These are phyloP conservation scores for Dasyornis broadbenti DNA, from an alignment of 2,113 vertebrate genomes.

Conservation along the genomic window DNA sequence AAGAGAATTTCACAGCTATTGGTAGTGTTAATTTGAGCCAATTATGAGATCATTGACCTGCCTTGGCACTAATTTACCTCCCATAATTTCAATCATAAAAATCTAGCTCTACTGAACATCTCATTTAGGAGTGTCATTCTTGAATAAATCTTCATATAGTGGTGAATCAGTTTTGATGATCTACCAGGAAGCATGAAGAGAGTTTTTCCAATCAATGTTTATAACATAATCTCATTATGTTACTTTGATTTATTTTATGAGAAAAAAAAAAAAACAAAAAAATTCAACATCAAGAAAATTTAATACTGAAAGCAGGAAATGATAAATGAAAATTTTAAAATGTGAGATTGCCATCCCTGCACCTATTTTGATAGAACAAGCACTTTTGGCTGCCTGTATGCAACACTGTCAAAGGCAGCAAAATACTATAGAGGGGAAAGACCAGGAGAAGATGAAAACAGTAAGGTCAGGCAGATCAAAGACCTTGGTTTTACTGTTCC, in stretches of 20 bases:
- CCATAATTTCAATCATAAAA: background rate
- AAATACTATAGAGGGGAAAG: background rate
- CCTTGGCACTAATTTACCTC: background rate
- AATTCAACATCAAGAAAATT: background rate
- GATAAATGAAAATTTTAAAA: background rate
- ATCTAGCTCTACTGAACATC: background rate
- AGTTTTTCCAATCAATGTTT: background rate
- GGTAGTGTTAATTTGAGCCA: background rate
- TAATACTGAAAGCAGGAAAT: background rate
- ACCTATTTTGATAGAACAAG: background rate
- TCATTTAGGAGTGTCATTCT: background rate
- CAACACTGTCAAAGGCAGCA: background rate
- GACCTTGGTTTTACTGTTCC: background rate
- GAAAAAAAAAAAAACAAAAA: background rate
- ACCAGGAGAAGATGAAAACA: background rate
- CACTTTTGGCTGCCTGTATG: background rate
- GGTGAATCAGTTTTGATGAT: background rate
- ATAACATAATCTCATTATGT: background rate
- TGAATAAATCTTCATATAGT: background rate
- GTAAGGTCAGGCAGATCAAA: background rate
- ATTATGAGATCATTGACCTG: conserved; percentile 15
- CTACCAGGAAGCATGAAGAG: background rate
- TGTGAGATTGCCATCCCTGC: background rate
- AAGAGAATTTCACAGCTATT: background rate
- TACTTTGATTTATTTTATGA: background rate